Evolutionary conservation across 2,113 vertebrate species (phyloP).

Genomic region (Orientallactaga bullata): DNA sequence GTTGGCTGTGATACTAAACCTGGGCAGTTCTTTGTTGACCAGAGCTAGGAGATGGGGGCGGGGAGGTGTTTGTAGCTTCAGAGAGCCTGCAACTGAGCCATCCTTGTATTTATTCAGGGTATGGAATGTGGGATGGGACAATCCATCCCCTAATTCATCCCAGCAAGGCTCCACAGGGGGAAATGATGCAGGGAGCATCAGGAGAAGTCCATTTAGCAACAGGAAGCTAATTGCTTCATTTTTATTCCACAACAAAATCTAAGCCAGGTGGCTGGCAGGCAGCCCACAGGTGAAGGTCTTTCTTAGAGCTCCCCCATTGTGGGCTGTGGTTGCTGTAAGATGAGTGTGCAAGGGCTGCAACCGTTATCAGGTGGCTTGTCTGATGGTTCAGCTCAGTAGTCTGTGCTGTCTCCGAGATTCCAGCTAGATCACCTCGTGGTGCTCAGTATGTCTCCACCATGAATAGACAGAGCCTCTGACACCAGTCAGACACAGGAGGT

Average conservation of each 20-base stretch:
- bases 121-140: conserved; percentile 65
- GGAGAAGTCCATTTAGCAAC: conserved; percentile 78
- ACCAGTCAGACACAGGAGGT: neutral
- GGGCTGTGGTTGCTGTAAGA: neutral
- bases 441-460: neutral
- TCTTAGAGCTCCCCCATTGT: conserved; percentile 47
- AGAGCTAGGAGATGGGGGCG: conserved; percentile 14
- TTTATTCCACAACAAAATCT: conserved; percentile 77
- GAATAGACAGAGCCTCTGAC: neutral
- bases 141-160: conserved; percentile 65
- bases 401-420: neutral
- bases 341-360: conserved; percentile 55
- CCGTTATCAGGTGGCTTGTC: conserved; percentile 67
- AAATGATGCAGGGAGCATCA: conserved; percentile 61
- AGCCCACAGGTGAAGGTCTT: conserved; percentile 63
- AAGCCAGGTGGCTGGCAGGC: conserved; percentile 73
- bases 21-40: neutral
- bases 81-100: conserved; percentile 59
- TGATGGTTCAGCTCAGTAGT: conserved; percentile 10
- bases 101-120: conserved; percentile 69
- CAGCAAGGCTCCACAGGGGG: conserved; percentile 63
- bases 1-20: neutral
- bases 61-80: conserved; percentile 49
- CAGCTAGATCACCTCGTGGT: conserved; percentile 17
- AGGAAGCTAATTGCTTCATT: conserved; percentile 78